A percentile compares a stretch with the other conserved stretches of the same genome.
Evolutionary conservation across 1,140 invertebrate genomes (phyloP).

Genomic region (Bradysia coprophila): DNA sequence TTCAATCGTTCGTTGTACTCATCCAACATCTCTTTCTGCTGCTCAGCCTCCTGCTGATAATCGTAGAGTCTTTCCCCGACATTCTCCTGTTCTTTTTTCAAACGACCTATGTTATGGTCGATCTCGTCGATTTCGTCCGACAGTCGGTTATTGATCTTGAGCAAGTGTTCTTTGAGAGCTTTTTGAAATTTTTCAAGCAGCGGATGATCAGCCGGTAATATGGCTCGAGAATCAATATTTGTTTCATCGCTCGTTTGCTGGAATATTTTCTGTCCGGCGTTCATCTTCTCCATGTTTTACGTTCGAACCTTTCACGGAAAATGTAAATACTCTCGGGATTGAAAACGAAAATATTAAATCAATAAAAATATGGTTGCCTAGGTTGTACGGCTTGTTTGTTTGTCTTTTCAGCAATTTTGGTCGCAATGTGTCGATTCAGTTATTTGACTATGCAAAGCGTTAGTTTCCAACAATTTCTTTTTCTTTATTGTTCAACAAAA

Average conservation of each 20-base stretch:
- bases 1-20: conserved; percentile 26
- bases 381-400: too few relatives aligned
- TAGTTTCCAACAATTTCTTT: background rate
- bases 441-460: background rate
- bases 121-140: conserved; percentile 35
- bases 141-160: conserved; percentile 29
- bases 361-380: too few relatives aligned
- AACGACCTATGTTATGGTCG: conserved; percentile 23
- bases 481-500: too few relatives aligned
- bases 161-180: conserved; percentile 34
- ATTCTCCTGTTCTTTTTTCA: conserved; percentile 25
- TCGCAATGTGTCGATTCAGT: too few relatives aligned
- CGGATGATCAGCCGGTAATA: conserved; percentile 34
- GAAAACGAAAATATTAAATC: too few relatives aligned
- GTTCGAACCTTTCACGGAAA: too few relatives aligned
- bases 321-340: too few relatives aligned
- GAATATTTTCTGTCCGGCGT: too few relatives aligned
- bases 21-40: conserved; percentile 28
- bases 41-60: conserved; percentile 27
- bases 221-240: background rate
- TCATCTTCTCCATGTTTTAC: too few relatives aligned
- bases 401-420: too few relatives aligned
- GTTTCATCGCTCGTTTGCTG: background rate
- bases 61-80: conserved; percentile 25
- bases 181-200: conserved; percentile 41